Percentiles rank a stretch among this genome's conserved stretches.
phyloP scores from a whole-genome alignment of 2,113 vertebrate genomes.

The Oryzias celebensis region DNA sequence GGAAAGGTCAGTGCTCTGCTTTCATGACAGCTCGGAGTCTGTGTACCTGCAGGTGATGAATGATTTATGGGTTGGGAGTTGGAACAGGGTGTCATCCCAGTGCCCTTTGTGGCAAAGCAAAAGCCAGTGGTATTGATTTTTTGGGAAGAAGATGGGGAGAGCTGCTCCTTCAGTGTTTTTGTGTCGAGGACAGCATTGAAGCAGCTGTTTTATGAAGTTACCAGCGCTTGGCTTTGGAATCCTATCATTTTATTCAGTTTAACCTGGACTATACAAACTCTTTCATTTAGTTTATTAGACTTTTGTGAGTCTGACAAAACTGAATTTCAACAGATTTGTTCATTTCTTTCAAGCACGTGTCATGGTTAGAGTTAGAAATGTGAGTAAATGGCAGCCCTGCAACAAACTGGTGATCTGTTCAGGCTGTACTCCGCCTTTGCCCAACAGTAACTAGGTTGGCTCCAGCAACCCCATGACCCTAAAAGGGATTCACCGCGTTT shows the following conservation, averaged over 20 bases:
- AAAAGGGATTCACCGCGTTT: too few species aligned
- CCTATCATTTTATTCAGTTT: background rate
- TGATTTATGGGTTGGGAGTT: conserved; percentile 60
- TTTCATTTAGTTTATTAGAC: too few species aligned
- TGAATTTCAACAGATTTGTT: too few species aligned
- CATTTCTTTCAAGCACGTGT: too few species aligned
- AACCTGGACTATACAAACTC: background rate
- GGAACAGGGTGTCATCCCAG: conserved; percentile 42
- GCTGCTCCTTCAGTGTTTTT: conserved; percentile 19
- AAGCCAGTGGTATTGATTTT: conserved; percentile 39
- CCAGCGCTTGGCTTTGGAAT: background rate
- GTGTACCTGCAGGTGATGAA: conserved; percentile 51
- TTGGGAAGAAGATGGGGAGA: background rate
- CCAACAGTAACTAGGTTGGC: too few species aligned
- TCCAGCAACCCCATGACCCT: too few species aligned
- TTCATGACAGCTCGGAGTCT: conserved; percentile 24
- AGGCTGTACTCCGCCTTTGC: too few species aligned
- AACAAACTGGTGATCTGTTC: too few species aligned
- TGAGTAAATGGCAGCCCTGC: too few species aligned
- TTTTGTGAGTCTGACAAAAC: too few species aligned
- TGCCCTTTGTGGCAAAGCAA: conserved; percentile 26
- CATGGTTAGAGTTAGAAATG: too few species aligned
- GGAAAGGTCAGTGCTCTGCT: conserved; percentile 46
- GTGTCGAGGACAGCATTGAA: conserved; percentile 2
- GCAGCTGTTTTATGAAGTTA: conserved; percentile 8